Evolutionary conservation across 2,113 vertebrate genomes (phyloP).

Genomic region (Gobio gobio): DNA sequence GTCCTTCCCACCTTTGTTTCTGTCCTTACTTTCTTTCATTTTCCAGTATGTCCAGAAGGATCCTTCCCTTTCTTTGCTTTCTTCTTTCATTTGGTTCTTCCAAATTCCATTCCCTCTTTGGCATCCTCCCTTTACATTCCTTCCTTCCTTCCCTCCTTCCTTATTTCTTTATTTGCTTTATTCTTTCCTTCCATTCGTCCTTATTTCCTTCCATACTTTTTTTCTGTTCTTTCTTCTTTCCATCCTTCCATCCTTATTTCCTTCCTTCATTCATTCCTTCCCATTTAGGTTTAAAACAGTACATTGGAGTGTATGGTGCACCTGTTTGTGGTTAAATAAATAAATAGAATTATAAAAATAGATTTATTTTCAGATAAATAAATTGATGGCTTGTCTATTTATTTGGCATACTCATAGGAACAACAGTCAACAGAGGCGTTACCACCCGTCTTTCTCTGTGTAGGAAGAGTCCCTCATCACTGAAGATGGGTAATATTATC

Average conservation of each 20-base stretch:
- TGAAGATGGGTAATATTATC: background rate
- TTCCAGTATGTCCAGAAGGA: background rate
- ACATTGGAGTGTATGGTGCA: background rate
- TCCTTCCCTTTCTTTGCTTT: background rate
- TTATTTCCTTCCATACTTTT: background rate
- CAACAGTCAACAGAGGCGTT: constrained; percentile 22
- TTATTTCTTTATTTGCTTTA: background rate
- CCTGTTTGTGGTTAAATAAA: constrained; percentile 43
- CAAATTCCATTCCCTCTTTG: background rate
- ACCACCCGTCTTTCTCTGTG: constrained; percentile 11
- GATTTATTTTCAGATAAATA: no score
- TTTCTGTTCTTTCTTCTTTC: background rate
- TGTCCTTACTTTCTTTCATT: background rate
- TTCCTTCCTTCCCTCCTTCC: background rate
- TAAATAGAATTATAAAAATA: no score
- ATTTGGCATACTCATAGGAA: constrained; percentile 47
- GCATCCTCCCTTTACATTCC: background rate
- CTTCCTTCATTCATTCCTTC: background rate
- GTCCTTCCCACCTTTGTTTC: constrained; percentile 3
- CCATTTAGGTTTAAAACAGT: background rate
- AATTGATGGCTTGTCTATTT: constrained; percentile 29
- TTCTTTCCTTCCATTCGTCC: background rate
- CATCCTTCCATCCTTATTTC: background rate
- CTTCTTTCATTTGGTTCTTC: background rate
- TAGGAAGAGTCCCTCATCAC: constrained; percentile 16